Conservation (phyloP, 2,888 invertebrate genomes). For the Conops quadrifasciatus region DNA sequence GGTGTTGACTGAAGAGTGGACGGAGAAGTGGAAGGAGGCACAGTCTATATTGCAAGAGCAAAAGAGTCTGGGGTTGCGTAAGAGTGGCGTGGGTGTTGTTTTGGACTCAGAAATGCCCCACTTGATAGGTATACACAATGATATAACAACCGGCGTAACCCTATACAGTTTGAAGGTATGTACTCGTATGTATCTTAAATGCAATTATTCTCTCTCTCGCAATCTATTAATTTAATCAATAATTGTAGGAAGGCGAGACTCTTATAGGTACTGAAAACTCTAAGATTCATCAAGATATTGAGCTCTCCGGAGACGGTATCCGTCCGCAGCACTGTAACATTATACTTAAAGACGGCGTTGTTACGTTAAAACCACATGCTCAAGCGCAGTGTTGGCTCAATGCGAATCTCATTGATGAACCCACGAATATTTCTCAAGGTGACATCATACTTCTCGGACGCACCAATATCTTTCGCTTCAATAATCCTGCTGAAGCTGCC, state of each 20-base stretch:
- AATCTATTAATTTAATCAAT: not conserved
- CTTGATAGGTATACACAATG: conserved; percentile 90
- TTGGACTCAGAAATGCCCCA: conserved; percentile 92
- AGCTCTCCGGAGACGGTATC: conserved; percentile 78
- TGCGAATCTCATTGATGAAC: conserved; percentile 79
- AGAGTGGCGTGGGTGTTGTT: conserved; percentile 88
- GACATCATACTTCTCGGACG: conserved; percentile 81
- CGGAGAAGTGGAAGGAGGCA: conserved; percentile 91
- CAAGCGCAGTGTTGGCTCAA: conserved; percentile 85
- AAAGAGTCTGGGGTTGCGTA: conserved; percentile 83
- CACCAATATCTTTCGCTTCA: conserved; percentile 86
- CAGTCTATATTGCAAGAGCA: conserved; percentile 89
- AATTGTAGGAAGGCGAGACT: conserved; percentile 80
- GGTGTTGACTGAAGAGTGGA: conserved; percentile 90
- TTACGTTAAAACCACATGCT: conserved; percentile 77
- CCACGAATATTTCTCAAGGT: conserved; percentile 82
- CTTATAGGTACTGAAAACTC: conserved; percentile 83
- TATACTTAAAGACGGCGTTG: conserved; percentile 74
- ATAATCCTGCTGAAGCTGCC: conserved; percentile 89
- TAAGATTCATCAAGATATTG: conserved; percentile 75
- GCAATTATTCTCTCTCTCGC: conserved; percentile 4
- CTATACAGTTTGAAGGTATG: conserved; percentile 84
- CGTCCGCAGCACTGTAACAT: conserved; percentile 82
- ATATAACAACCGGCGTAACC: conserved; percentile 90
- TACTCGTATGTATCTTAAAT: no score